Base-by-base conservation (phyloP, 2,797 vertebrate species). In the Lacerta viridis region DNA sequence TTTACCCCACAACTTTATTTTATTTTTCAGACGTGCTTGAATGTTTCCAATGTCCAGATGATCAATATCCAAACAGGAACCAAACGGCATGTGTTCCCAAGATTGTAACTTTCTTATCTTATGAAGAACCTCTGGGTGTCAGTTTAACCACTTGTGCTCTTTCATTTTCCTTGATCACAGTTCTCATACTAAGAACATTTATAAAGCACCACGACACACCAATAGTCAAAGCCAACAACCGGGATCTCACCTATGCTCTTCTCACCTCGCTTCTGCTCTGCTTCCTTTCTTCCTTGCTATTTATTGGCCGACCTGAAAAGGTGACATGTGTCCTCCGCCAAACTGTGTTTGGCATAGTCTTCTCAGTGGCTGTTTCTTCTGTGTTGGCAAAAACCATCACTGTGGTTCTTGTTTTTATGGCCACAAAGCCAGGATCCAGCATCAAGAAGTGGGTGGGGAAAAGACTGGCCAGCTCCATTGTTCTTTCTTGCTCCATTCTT, bases 281-380 rank as follows among this genome's bases (percentile, higher is more conserved):
- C 7, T 80, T 80, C 29, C 55, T 80, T 61, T 25, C 15, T 61
- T 8, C 50, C 23, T 61, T 80, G 11, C 29, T 80, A 1, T 61
- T 80, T 55, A 80, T 80, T 61, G 61, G 64, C 13, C 39, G 8
- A 2, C 36, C 80, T 27, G 2, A 43, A 64, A 82, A 43, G 36
- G 23, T 29, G 64, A 68, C 15, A 1, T 68, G 61, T 27, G 25
- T 82, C 7, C 36, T 82, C 7, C 61, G 61, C 15, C 80, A 82
- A 82, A 43, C 13, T 66, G 25, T 36, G 6, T 29, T 82, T 43
- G 61, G 80, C 61, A 66, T 68, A 3, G 5, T 17, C 20, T 82
- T 82, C 39, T 27, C 61, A 68, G 3, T 82, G 80, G 36, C 80
- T 43, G 9, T 82, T 43, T 82, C 80, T 82, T 41, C 80, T 41